Percentiles rank a stretch among this genome's conserved stretches.
Conservation (phyloP, 2,888 invertebrate species). For the Strigamia transsilvanica region DNA sequence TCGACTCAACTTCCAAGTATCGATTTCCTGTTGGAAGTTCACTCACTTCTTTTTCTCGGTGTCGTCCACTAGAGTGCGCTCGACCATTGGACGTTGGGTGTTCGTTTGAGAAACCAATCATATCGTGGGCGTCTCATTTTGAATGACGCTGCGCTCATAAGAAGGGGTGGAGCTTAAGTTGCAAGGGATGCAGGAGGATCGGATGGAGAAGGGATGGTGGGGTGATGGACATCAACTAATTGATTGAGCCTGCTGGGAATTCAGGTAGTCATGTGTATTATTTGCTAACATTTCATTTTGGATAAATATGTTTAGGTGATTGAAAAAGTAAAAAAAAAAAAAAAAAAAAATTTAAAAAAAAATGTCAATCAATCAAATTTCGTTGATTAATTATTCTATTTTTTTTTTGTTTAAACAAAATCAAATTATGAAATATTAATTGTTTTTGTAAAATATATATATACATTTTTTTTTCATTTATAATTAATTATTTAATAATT, state of each 20-base stretch:
- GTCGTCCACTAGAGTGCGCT: constrained; percentile 48
- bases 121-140: constrained; percentile 39
- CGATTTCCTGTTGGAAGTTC: constrained; percentile 36
- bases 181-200: constrained; percentile 14
- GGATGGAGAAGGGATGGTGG: constrained; percentile 6
- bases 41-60: constrained; percentile 24
- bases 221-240: constrained; percentile 34
- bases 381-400: neutral
- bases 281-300: constrained; percentile 34
- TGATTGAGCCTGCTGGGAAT: constrained; percentile 49
- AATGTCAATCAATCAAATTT: neutral
- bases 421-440: neutral
- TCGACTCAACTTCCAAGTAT: constrained; percentile 5
- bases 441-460: neutral
- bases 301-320: constrained; percentile 13
- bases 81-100: constrained; percentile 20
- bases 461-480: neutral
- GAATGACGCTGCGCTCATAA: constrained; percentile 35
- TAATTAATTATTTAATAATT: neutral
- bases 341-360: neutral
- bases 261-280: constrained; percentile 49
- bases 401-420: neutral
- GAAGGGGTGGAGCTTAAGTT: constrained; percentile 43
- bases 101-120: constrained; percentile 42
- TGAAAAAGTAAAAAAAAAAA: neutral